Percentiles rank a stretch among this genome's conserved stretches.
These are phyloP conservation scores for Aptenodytes forsteri DNA, from an alignment of 2,113 vertebrate genomes.

Conservation along the genomic window DNA sequence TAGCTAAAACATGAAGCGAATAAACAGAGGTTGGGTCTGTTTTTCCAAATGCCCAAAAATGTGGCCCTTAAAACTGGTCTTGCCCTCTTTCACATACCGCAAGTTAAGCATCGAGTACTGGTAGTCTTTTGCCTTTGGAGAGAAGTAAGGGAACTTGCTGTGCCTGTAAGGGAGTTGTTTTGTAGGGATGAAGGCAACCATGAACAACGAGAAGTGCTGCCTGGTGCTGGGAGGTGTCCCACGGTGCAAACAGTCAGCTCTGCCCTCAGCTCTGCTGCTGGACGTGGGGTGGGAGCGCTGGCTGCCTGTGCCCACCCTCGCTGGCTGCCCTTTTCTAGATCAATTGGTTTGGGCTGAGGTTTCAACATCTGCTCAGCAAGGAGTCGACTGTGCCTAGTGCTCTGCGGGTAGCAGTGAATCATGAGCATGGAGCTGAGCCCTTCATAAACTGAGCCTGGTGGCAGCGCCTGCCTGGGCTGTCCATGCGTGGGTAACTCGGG, in stretches of 20 bases:
- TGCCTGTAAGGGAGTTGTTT: background rate
- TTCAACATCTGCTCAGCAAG: background rate
- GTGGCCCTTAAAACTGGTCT: background rate
- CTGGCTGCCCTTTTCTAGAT: background rate
- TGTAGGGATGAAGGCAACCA: background rate
- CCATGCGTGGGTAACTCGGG: background rate
- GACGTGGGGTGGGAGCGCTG: background rate
- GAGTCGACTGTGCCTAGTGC: rapidly evolving
- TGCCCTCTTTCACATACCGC: background rate
- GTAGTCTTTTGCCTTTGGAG: background rate
- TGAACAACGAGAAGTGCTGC: background rate
- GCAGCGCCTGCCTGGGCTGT: background rate
- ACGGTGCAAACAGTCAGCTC: background rate
- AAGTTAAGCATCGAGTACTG: background rate
- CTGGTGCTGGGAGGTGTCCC: background rate
- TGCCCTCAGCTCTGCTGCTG: background rate
- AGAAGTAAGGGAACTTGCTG: background rate
- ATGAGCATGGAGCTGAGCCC: background rate
- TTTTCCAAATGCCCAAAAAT: background rate
- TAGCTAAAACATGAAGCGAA: background rate
- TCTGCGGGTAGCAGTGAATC: background rate
- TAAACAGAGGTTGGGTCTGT: background rate
- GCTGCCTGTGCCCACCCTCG: background rate
- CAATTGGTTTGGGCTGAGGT: background rate
- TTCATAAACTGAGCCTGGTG: background rate